phyloP scores from a whole-genome alignment of 2,113 vertebrate species.

The Amazona guildingii region DNA sequence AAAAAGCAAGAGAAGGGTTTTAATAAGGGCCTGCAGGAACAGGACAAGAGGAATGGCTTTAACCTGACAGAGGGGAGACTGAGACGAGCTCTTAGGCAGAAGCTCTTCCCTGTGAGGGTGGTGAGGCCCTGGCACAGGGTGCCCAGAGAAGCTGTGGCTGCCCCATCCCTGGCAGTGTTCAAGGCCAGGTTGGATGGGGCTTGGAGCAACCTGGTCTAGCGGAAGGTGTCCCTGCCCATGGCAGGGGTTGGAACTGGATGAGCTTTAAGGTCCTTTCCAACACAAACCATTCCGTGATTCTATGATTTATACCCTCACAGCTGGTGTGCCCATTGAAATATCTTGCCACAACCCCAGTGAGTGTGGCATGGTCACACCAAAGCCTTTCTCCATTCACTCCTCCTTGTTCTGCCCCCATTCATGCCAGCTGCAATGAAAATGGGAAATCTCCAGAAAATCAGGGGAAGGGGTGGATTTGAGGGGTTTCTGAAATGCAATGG shows the following conservation, averaged over 20 bases:
- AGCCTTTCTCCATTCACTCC: background rate
- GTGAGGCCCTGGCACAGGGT: background rate
- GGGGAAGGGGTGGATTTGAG: background rate
- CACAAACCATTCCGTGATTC: background rate
- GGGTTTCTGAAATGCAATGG: background rate
- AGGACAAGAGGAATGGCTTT: background rate
- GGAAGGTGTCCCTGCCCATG: background rate
- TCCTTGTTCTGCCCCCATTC: background rate
- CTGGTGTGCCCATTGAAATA: background rate
- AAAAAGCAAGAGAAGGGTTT: background rate
- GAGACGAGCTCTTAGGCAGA: background rate
- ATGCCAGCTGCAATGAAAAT: background rate
- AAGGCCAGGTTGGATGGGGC: background rate
- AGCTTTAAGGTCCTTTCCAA: background rate
- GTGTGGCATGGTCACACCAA: background rate
- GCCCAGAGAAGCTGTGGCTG: background rate
- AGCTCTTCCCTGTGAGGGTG: background rate
- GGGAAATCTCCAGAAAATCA: background rate
- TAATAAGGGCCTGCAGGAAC: background rate
- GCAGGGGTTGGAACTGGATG: background rate
- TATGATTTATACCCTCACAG: background rate
- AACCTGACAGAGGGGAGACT: background rate
- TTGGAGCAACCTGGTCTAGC: background rate
- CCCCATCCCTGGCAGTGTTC: background rate
- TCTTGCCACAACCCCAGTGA: background rate